Evolutionary conservation across 1,140 invertebrate genomes (phyloP), one percentile per base, ranked within the genome.

Genomic region (Zaprionus tsacasi): DNA sequence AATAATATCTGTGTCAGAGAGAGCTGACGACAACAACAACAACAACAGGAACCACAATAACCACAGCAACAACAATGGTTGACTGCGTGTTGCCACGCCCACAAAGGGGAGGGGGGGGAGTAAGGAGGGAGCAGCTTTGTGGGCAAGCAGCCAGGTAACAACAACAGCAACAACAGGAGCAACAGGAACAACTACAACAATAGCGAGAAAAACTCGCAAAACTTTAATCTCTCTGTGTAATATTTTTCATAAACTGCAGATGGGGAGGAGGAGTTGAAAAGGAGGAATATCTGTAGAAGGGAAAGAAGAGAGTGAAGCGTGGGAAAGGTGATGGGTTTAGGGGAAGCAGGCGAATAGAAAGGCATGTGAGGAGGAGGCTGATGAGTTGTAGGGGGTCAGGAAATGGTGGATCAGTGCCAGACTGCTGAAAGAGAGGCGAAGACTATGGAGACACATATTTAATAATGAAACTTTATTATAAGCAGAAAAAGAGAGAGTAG

Each of bases 181-280:
- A n/a, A n/a, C n/a, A n/a, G n/a, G n/a, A n/a, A n/a, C n/a, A 73
- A 63, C 70, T 67, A 67, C 54, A 67, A 45, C 27, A 82, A 76
- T 75, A 72, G 63, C 67, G n/a, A n/a, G 1, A 43, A 43, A 43
- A 86, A 70, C 79, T 79, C 57, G 60, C 69, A 86, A 45, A 86
- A 86, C 83, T 88, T 86, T 82, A 86, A 86, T 86, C 82, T 86
- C 82, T 86, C 82, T 75, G 66, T 86, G 76, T 82, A 86, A 86
- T 86, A 86, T 86, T 86, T 86, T 79, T 78, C 82, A 86, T 86
- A 86, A 86, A 82, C 77, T 68, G 61, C 5, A 36, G 50, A 56
- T 13, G n/a, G 33, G 11, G 4, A 15, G 52, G 36, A 3, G 5
- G 15, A 45, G 76, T 15, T 35, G 60, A 25, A 21, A 43, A 25